A percentile compares a stretch with the other conserved stretches of the same genome.
phyloP scores from a whole-genome alignment of 2,113 vertebrate genomes.

The Ctenomys sociabilis region DNA sequence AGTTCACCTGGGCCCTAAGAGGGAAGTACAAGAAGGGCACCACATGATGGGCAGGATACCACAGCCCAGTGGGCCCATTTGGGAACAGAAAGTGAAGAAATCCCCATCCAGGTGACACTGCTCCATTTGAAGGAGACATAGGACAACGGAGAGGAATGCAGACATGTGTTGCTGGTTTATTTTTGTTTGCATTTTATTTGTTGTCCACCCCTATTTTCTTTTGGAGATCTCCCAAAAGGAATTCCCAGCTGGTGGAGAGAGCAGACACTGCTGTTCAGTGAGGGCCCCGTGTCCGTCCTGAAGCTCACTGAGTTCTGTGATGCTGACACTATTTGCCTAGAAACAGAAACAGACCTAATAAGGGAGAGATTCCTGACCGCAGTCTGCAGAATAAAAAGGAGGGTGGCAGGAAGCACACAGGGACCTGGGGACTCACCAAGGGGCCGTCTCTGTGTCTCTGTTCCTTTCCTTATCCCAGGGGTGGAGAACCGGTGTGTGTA shows the following conservation, averaged over 20 bases:
- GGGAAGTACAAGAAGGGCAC: not conserved
- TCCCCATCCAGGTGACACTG: not conserved
- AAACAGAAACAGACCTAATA: not conserved
- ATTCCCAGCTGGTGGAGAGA: not conserved
- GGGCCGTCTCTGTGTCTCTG: not conserved
- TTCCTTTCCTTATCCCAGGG: conserved; percentile 83
- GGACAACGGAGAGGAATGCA: not conserved
- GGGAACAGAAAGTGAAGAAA: not conserved
- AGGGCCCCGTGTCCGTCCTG: not conserved
- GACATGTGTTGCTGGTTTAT: not conserved
- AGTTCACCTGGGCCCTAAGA: not conserved
- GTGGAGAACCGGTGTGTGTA: conserved; percentile 95
- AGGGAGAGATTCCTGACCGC: not conserved
- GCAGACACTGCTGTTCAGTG: not conserved
- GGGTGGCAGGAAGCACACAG: not conserved
- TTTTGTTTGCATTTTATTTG: not conserved
- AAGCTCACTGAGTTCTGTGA: not conserved
- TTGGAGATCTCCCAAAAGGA: not conserved
- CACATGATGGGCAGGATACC: not conserved
- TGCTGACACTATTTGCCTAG: not conserved
- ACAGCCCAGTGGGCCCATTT: not conserved
- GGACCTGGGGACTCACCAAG: not conserved
- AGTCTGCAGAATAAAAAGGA: not conserved
- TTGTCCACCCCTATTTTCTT: not conserved
- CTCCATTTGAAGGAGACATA: not conserved